These are phyloP conservation scores for Alethe castanea DNA, from an alignment of 2,113 vertebrate species.

Conservation along the genomic window DNA sequence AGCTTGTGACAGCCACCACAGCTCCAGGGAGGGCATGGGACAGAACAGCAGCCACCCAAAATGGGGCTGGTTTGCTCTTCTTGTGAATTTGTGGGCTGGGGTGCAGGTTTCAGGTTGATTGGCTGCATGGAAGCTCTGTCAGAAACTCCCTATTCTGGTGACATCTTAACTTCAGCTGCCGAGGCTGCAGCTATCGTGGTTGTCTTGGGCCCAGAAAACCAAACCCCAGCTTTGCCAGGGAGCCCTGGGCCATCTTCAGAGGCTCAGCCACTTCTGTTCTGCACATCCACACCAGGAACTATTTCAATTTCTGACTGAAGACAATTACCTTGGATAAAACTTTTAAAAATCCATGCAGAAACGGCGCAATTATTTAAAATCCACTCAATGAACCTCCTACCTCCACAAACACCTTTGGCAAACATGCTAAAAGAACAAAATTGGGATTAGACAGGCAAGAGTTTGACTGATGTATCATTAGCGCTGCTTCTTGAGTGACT, in stretches of 20 bases:
- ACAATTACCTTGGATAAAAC: neutral
- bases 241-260: neutral
- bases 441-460: neutral
- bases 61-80: neutral
- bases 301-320: neutral
- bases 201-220: neutral
- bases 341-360: neutral
- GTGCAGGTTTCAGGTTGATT: neutral
- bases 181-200: neutral
- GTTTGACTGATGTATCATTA: conserved; percentile 22
- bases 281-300: neutral
- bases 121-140: neutral
- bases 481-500: conserved; percentile 24
- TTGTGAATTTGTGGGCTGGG: neutral
- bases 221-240: neutral
- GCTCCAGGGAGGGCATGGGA: fast-evolving
- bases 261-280: neutral
- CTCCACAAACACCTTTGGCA: neutral
- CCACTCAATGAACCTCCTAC: conserved; percentile 44
- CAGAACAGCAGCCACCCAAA: neutral
- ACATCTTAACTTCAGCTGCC: neutral
- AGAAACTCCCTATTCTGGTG: neutral
- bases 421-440: neutral
- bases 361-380: neutral
- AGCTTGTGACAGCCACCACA: neutral